phyloP scores from a whole-genome alignment of 1,140 invertebrate species.

The Alviniconcha marisindica region DNA sequence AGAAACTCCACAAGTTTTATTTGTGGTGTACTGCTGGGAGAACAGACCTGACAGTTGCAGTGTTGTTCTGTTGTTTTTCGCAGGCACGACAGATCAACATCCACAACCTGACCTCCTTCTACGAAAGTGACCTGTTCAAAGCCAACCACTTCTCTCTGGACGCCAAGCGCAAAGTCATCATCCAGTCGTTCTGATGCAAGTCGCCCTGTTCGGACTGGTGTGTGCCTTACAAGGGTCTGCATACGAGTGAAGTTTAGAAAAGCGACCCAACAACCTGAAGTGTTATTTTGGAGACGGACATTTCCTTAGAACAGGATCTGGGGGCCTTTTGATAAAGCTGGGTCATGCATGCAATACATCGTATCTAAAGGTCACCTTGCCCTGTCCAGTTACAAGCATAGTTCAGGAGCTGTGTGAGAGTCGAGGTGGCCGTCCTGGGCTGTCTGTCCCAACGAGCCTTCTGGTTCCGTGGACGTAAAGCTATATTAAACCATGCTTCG shows the following conservation, averaged over 20 bases:
- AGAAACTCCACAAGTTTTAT: too few species aligned
- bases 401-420: too few species aligned
- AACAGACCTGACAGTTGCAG: too few species aligned
- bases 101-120: conserved; percentile 92
- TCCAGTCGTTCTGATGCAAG: conserved; percentile 84
- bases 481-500: too few species aligned
- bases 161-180: conserved; percentile 87
- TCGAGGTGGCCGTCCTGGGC: too few species aligned
- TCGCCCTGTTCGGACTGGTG: not conserved
- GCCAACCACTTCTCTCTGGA: conserved; percentile 94
- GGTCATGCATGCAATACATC: too few species aligned
- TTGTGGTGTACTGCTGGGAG: too few species aligned
- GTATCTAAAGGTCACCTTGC: too few species aligned
- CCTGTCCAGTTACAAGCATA: too few species aligned
- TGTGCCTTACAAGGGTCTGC: not conserved
- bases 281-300: not conserved
- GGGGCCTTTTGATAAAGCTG: too few species aligned
- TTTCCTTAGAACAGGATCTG: not conserved
- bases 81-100: conserved; percentile 96
- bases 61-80: conserved; percentile 65
- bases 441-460: too few species aligned
- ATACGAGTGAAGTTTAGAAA: not conserved
- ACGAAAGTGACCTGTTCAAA: conserved; percentile 93
- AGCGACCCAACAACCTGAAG: not conserved
- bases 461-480: too few species aligned